Base-by-base conservation (phyloP, 2,797 vertebrate genomes). In the Pangasius larnaudii region DNA sequence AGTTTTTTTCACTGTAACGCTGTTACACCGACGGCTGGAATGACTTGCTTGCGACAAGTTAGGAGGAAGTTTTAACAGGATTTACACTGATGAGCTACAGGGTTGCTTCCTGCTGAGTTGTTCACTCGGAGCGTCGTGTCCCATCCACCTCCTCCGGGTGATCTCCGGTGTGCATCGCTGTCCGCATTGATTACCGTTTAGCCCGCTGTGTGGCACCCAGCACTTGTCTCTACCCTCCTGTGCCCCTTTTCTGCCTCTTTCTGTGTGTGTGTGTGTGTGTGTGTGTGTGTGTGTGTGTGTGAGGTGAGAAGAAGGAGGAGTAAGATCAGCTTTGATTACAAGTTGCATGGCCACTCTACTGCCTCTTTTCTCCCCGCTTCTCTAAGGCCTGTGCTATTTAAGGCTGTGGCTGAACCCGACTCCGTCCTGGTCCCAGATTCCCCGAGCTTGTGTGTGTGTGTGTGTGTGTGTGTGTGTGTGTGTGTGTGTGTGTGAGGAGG, bases 251-350 rank as follows among this genome's bases (percentile, higher is more conserved):
- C 90, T 94, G 93, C 93, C 91, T 94, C 92, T 94, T 39, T 39
- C 39, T 42, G 42, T 42, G 42, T 42, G 42, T 92, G 94, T 93
- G 91, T 94, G 94, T 95, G 93, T 94, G 74, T 75, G 53, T 80
- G 78, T 59, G 33, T 42, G 24, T 18, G 51, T 42, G 39, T 42
- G 39, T 5, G 39, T 92, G 94, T 93, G 91, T 94, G 94, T 95
- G 93, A 94, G 74, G 51, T 27, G 56, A 63, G 92, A 89, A 92
- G 94, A 92, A 93, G 93, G 94, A 92, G 90, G 90, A 53, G 93
- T 90, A 91, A 89, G 92, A 89, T 89, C 92, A 92, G 95, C 95
- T 97, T 96, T 95, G 93, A 95, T 97, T 96, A 97, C 96, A 95
- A 92, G 92, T 95, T 93, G 95, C 95, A 96, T 95, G 95, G 92